phyloP scores from a whole-genome alignment of 2,113 vertebrate species.

The Phylloscopus trochilus region DNA sequence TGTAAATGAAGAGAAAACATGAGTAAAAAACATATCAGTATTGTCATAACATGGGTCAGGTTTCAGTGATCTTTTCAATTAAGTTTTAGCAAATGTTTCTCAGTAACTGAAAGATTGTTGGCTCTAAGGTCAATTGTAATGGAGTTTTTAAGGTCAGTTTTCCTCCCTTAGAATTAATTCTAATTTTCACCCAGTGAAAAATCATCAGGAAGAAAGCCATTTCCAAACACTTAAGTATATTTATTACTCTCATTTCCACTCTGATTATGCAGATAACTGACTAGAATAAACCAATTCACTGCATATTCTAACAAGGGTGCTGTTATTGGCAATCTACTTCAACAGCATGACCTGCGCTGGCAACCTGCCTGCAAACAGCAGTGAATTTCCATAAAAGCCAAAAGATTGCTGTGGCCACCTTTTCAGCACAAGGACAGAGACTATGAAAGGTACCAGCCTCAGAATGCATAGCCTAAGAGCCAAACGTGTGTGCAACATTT shows the following conservation, averaged over 20 bases:
- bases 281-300: conserved; percentile 3
- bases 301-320: background rate
- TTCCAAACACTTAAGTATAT: conserved; percentile 34
- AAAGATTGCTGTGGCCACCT: background rate
- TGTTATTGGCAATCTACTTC: background rate
- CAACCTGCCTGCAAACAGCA: background rate
- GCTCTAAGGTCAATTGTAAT: background rate
- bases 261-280: conserved; percentile 13
- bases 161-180: conserved; percentile 12
- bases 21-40: background rate
- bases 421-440: background rate
- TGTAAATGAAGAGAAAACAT: background rate
- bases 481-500: background rate
- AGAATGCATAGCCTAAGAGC: background rate
- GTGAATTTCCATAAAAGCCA: background rate
- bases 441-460: background rate
- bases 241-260: conserved; percentile 36
- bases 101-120: background rate
- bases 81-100: background rate
- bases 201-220: background rate
- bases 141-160: conserved; percentile 18
- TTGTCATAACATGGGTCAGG: background rate
- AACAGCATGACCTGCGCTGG: background rate
- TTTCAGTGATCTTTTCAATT: background rate
- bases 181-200: conserved; percentile 1